Evolutionary conservation across 2,888 invertebrate species (phyloP), one percentile per base, ranked within the genome.

Genomic region (Parapristionchus giblindavisi): DNA sequence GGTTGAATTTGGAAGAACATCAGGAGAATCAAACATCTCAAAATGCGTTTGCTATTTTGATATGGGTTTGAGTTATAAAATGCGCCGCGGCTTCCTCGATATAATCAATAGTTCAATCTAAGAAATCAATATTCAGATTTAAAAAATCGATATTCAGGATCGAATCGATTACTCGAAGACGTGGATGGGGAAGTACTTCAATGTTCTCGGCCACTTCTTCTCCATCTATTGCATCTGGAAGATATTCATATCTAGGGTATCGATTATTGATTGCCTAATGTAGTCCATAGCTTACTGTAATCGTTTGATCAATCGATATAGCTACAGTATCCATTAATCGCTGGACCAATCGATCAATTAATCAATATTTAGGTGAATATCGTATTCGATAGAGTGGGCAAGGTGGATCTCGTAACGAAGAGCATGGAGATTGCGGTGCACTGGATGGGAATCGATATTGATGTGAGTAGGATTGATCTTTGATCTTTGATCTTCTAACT

Each of bases 141-240:
- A n/a, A n/a, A n/a, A n/a, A n/a, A n/a, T n/a, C n/a, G n/a, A n/a
- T n/a, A n/a, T 87, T 61, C 91, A 96, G 86, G 96, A 96, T 88
- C 92, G 94, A 79, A 92, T 95, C 56, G 93, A 94, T 84, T 98
- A 97, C 94, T 94, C 96, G 0, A 93, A 92, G 83, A 98, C 98
- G 0, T 93, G 96, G 91, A 94, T 96, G 89, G 99, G 99, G 83
- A 94, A 93, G 90, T 99, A 98, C 89, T 99, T 99, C 89, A 99
- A 99, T 90, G 94, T 95, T 81, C 90, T 99, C 3, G 99, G 99
- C 0, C 96, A 99, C 88, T 97, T 99, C 89, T 99, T 99, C 90
- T 98, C 97, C 2, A 90, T 96, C 0, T 99, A 99, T 88, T 99
- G 99, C 89, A 91, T 95, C 77, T 98, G 97, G 95, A 99, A 99